Evolutionary conservation across 1,140 invertebrate genomes (phyloP).

Genomic region (Pseudomyrmex gracilis): DNA sequence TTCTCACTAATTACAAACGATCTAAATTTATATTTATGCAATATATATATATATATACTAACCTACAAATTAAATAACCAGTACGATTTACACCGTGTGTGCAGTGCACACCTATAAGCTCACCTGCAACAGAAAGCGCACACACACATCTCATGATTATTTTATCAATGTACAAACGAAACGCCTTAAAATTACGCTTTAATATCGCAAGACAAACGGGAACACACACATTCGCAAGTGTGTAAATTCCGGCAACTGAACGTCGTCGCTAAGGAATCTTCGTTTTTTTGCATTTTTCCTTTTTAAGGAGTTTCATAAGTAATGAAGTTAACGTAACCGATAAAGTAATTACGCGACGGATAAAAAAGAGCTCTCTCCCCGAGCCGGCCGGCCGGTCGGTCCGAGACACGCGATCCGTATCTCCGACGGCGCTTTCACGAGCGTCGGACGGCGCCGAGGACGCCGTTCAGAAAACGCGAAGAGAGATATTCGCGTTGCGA

Average conservation of each 20-base stretch:
- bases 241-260: conserved; percentile 12
- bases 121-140: conserved; percentile 87
- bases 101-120: conserved; percentile 95
- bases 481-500: conserved; percentile 39
- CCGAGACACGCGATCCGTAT: conserved; percentile 48
- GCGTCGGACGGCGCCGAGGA: conserved; percentile 17
- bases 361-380: conserved; percentile 31
- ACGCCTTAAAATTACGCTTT: background rate
- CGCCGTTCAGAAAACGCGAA: conserved; percentile 5
- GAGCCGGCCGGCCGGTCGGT: background rate
- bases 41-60: too few relatives aligned
- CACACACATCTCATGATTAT: background rate
- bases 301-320: conserved; percentile 31
- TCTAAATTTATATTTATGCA: too few relatives aligned
- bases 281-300: background rate
- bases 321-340: conserved; percentile 39
- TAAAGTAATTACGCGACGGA: conserved; percentile 52
- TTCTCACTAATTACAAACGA: too few relatives aligned
- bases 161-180: background rate
- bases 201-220: background rate
- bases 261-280: background rate
- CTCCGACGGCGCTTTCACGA: conserved; percentile 32
- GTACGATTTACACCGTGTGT: conserved; percentile 96
- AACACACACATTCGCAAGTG: background rate
- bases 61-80: conserved; percentile 94